Conservation (phyloP, 2,888 invertebrate genomes). For the Lypha dubia region DNA sequence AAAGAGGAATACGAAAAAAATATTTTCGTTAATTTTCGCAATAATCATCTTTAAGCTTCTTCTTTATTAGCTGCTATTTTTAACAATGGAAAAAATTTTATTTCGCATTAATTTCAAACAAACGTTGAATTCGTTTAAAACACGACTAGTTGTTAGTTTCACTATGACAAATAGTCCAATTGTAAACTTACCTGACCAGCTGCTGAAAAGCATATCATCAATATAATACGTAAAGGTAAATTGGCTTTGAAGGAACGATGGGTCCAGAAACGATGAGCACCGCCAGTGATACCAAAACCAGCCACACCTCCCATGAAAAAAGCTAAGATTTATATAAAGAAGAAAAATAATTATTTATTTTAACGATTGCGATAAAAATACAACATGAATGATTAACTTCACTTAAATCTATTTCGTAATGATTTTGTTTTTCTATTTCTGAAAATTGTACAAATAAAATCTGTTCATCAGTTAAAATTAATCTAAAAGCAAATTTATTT, state of each 20-base stretch:
- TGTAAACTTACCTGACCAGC: slow-evolving; percentile 86
- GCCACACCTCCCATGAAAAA: slow-evolving; percentile 85
- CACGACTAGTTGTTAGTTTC: too few species aligned
- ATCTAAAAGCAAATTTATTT: not conserved
- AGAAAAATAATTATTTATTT: not conserved
- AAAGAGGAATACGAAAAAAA: not conserved
- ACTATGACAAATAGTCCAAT: not conserved
- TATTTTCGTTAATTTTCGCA: too few species aligned
- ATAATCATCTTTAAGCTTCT: not conserved
- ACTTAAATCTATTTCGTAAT: too few species aligned
- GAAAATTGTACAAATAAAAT: not conserved
- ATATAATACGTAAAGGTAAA: slow-evolving; percentile 85
- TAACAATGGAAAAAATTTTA: too few species aligned
- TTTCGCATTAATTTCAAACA: too few species aligned
- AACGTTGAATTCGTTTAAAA: too few species aligned
- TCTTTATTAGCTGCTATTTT: too few species aligned
- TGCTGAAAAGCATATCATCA: slow-evolving; percentile 86
- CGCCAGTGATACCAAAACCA: slow-evolving; percentile 88
- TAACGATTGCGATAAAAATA: not conserved
- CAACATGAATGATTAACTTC: not conserved
- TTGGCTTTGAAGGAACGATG: slow-evolving; percentile 88
- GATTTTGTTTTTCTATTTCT: not conserved
- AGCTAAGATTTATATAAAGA: slow-evolving; percentile 81
- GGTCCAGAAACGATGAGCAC: slow-evolving; percentile 88
- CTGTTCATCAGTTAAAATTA: not conserved